A percentile compares a stretch with the other conserved stretches of the same genome.
Evolutionary conservation across 2,888 invertebrate species (phyloP).

Genomic region (Adineta ricciae): DNA sequence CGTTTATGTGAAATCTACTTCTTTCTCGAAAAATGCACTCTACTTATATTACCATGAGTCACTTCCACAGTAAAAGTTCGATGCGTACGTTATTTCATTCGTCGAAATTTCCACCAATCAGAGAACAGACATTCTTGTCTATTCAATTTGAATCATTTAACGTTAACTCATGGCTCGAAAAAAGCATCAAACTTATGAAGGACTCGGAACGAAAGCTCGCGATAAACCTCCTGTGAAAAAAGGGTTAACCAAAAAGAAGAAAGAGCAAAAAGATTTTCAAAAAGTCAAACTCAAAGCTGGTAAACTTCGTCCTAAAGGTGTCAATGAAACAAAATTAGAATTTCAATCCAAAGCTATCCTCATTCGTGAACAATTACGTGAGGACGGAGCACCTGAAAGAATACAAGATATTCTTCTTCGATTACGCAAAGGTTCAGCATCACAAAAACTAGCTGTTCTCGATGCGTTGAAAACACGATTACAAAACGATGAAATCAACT

Average conservation of each 20-base stretch:
- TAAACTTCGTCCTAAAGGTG: constrained; percentile 69
- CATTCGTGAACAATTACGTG: constrained; percentile 68
- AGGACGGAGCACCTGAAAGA: constrained; percentile 19
- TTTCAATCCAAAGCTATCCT: constrained; percentile 80
- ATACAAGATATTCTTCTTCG: neutral
- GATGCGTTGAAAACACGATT: constrained; percentile 3
- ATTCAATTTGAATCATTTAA: neutral
- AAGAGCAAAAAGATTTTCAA: constrained; percentile 62
- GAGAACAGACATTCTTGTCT: neutral
- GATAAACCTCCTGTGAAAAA: neutral
- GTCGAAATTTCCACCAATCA: neutral
- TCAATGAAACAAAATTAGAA: constrained; percentile 75
- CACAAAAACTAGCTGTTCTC: constrained; percentile 15
- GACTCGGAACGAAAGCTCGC: neutral
- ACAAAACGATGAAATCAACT: neutral
- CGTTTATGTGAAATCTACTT: neutral
- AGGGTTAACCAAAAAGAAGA: neutral
- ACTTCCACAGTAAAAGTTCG: neutral
- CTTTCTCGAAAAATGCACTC: neutral
- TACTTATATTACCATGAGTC: neutral
- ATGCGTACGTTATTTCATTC: neutral
- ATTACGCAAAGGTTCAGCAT: neutral
- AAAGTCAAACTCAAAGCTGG: constrained; percentile 75
- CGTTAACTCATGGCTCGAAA: neutral
- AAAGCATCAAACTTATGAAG: constrained; percentile 2